A percentile compares a stretch with the other conserved stretches of the same genome.
Evolutionary conservation across 1,140 invertebrate genomes (phyloP).

Genomic region (Brachionus calyciflorus): DNA sequence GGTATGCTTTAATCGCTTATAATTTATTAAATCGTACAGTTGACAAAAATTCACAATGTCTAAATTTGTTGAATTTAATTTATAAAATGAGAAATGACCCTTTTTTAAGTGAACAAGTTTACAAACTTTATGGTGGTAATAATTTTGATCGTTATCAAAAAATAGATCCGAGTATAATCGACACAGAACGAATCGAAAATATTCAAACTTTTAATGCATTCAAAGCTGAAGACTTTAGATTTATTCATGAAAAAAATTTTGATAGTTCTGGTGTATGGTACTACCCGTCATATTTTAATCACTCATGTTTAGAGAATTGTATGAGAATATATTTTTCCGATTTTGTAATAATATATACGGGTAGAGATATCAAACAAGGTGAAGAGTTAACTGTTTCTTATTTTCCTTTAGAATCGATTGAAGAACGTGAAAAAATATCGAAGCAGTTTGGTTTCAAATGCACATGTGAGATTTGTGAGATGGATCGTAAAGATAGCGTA

Average conservation of each 20-base stretch:
- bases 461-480: conserved; percentile 5
- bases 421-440: conserved; percentile 3
- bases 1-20: background rate
- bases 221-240: background rate
- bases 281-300: conserved; percentile 24
- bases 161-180: background rate
- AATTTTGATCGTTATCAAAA: background rate
- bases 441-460: conserved; percentile 7
- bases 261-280: conserved; percentile 3
- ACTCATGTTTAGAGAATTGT: conserved; percentile 12
- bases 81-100: conserved; percentile 29
- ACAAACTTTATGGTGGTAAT: conserved; percentile 23
- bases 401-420: background rate
- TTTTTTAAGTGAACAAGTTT: background rate
- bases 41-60: conserved; percentile 3
- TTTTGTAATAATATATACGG: conserved; percentile 16
- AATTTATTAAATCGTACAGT: background rate
- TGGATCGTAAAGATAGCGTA: background rate
- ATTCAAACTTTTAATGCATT: conserved; percentile 21
- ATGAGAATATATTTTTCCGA: background rate
- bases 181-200: background rate
- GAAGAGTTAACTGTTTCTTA: conserved; percentile 6
- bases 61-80: conserved; percentile 29
- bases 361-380: conserved; percentile 16
- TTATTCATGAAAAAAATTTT: background rate